phyloP scores from a whole-genome alignment of 2,113 vertebrate species.

The Pomatostomus ruficeps region DNA sequence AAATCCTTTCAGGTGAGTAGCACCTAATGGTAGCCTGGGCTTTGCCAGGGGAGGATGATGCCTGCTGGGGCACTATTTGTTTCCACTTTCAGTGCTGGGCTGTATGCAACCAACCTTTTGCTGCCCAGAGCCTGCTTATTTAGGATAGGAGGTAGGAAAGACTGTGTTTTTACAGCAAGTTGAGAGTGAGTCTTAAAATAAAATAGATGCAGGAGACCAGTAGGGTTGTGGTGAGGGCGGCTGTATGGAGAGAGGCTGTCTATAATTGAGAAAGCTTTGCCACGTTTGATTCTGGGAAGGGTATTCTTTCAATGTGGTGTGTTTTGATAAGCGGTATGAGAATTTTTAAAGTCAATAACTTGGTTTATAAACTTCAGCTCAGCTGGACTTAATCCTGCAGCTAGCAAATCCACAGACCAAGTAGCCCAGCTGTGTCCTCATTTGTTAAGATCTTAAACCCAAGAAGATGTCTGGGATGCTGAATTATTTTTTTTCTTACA shows the following conservation, averaged over 20 bases:
- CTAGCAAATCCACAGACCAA: constrained; percentile 58
- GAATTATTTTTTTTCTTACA: background rate
- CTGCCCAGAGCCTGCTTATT: background rate
- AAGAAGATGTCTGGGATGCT: constrained; percentile 21
- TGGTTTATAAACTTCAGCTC: constrained; percentile 62
- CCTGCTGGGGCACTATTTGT: background rate
- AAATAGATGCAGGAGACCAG: constrained; percentile 8
- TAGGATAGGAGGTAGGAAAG: background rate
- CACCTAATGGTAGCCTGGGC: background rate
- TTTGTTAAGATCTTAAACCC: constrained; percentile 66
- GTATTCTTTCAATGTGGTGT: constrained; percentile 50
- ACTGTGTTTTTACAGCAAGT: background rate
- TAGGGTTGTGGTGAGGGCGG: background rate
- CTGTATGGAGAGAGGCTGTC: background rate
- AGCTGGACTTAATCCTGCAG: constrained; percentile 59
- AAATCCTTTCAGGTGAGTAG: constrained; percentile 21
- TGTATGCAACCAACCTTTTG: background rate
- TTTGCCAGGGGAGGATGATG: background rate
- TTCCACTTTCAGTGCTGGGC: background rate
- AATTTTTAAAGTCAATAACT: constrained; percentile 66
- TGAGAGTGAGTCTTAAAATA: constrained; percentile 23
- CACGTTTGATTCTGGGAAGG: constrained; percentile 36
- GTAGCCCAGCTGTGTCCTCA: constrained; percentile 61
- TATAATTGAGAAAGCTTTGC: constrained; percentile 52
- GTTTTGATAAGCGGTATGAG: constrained; percentile 60